Evolutionary conservation across 2,113 vertebrate genomes (phyloP), one percentile per base, ranked within the genome.

Genomic region (Emydocephalus ijimae): DNA sequence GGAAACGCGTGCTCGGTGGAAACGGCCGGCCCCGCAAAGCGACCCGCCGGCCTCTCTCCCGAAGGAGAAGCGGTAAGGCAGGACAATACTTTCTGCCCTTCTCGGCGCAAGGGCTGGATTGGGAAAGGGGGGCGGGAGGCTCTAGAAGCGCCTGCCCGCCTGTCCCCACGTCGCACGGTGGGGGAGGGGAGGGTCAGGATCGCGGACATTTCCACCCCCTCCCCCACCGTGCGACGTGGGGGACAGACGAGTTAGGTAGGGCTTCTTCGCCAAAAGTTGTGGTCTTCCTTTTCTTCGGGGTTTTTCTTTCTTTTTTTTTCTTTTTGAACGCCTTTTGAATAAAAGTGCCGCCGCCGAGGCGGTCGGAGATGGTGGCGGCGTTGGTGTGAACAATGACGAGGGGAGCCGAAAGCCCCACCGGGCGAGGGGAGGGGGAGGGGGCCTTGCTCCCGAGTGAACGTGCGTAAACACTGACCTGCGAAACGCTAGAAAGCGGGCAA

Each of bases 131-230:
- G 1, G 90, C 81, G 11, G 90, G 39, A 21, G 3, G n/a, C 48
- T 6, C 57, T 43, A 3, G 15, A 24, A 3, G 45, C 12, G 90
- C 48, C 56, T 50, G 34, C 14, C 39, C 90, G 55, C 3, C 18
- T 24, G 18, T 4, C 43, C 5, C 56, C 91, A n/a, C 18, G 26
- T 85, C 12, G 91, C 69, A 18, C 5, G 45, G 5, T 69, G 64
- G 90, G 24, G 6, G 39, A 29, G 43, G 29, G 29, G 29, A 24
- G 23, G 34, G 45, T 64, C 12, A 54, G 21, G 48, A 54, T 92
- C 88, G 87, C 86, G 24, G 94, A 87, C 93, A 45, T 91, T 91
- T 15, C 26, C n/a, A 26, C 11, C n/a, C n/a, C 57, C 24, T 10
- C 39, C 88, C 14, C 1, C n/a, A 11, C 12, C 9, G 9, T 11